Evolutionary conservation across 1,140 invertebrate species (phyloP).

Genomic region (Zaprionus nigranus): DNA sequence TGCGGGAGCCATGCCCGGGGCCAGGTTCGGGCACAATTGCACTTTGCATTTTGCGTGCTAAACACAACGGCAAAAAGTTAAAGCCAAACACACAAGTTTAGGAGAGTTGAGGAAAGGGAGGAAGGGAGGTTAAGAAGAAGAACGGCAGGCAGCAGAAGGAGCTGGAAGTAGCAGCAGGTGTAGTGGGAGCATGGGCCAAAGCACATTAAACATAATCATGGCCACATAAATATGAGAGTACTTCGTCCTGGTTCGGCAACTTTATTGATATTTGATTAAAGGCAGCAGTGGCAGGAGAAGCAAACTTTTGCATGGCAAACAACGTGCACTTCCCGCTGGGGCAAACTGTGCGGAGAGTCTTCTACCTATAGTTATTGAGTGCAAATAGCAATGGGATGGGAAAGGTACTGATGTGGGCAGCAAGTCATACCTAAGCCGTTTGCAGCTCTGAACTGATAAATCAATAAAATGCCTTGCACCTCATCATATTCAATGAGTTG

Average conservation of each 20-base stretch:
- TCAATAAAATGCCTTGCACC: slow-evolving; percentile 46
- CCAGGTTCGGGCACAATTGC: slow-evolving; percentile 22
- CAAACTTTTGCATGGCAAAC: slow-evolving; percentile 47
- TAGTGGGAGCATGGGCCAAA: background rate
- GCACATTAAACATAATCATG: slow-evolving; percentile 54
- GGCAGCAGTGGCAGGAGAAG: slow-evolving; percentile 15
- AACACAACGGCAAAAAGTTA: slow-evolving; percentile 39
- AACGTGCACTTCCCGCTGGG: slow-evolving; percentile 40
- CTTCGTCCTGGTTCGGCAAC: slow-evolving; percentile 22
- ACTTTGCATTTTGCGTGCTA: slow-evolving; percentile 35
- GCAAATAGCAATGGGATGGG: background rate
- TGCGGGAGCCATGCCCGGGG: background rate
- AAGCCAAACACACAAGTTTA: slow-evolving; percentile 20
- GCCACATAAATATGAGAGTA: slow-evolving; percentile 43
- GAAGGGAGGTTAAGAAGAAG: background rate
- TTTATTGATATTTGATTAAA: slow-evolving; percentile 56
- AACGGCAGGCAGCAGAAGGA: background rate
- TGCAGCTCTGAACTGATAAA: slow-evolving; percentile 58
- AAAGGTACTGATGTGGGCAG: background rate
- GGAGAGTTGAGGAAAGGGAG: background rate
- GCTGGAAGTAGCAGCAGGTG: background rate
- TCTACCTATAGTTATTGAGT: background rate
- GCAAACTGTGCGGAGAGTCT: slow-evolving; percentile 19
- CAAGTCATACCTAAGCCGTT: slow-evolving; percentile 10
- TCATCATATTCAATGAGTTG: slow-evolving; percentile 39